Base-by-base conservation (phyloP, 2,113 vertebrate genomes). In the Axis porcinus region DNA sequence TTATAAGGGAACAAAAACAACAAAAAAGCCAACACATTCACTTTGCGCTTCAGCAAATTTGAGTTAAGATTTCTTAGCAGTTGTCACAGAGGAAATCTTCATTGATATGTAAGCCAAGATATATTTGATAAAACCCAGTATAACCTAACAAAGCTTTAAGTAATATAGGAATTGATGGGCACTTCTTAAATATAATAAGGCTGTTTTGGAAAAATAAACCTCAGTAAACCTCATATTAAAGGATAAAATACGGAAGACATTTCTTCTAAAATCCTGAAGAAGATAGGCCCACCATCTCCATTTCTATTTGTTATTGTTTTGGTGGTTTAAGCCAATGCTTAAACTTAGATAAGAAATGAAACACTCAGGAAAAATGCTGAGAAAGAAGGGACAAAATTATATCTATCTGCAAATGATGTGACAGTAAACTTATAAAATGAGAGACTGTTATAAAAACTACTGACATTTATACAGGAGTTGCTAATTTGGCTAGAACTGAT, bases 191-290 rank as follows among this genome's bases (percentile, higher is more conserved):
- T 57, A 58, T 47, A 81, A 96, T 81, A 60, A 90, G 47, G 5
- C 13, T 50, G 52, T 91, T 94, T 23, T 10, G 55, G 55, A 50
- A 82, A 52, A 82, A 25, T n/a, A 96, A 97, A 62, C 10, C 23
- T 60, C 55, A 84, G 25, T 54, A 89, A 88, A 95, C 15, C 23
- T 94, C 33, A 84, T 84, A 54, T 86, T 76, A 84, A 55, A 55
- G 52, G 25, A 9, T 54, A 94, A 92, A 95, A 92, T 76, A 87
- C 2, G 58, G 45, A 92, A 95, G 25, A 27, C 17, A 36, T 82
- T 96, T 95, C n/a, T n/a, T 74, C 91, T 57, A 96, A 97, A 96
- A 94, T 86, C 8, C 78, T n/a, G 21, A 91, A 70, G 6, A 67
- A 86, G 58, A 91, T 10, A 94, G n/a, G 23, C 36, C n/a, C 36